Conservation (phyloP, 2,888 invertebrate species). For the Danaus chrysippus region DNA sequence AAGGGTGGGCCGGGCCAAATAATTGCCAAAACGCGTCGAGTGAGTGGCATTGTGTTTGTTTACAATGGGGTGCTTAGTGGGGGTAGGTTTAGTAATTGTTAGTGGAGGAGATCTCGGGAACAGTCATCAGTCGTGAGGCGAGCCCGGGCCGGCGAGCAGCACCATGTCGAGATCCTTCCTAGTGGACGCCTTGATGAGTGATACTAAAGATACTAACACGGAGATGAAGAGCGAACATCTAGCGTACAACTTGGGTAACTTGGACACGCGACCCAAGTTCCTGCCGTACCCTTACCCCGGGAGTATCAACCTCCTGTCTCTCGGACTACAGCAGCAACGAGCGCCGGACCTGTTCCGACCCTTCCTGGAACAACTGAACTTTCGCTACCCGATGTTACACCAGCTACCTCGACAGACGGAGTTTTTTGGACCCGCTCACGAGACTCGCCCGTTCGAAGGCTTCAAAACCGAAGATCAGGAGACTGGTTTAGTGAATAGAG, state of each 20-base stretch:
- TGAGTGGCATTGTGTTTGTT: slow-evolving; percentile 73
- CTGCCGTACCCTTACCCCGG: slow-evolving; percentile 81
- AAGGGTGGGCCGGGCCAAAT: slow-evolving; percentile 77
- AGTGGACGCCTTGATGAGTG: slow-evolving; percentile 88
- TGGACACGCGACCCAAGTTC: slow-evolving; percentile 68
- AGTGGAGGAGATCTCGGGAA: slow-evolving; percentile 58
- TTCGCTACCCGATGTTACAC: slow-evolving; percentile 64
- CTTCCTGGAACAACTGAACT: slow-evolving; percentile 67
- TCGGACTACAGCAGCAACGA: slow-evolving; percentile 80
- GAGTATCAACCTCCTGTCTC: slow-evolving; percentile 81
- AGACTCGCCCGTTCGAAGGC: slow-evolving; percentile 49
- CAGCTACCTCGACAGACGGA: slow-evolving; percentile 64
- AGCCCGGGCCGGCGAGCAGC: slow-evolving; percentile 41
- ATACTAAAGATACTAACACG: slow-evolving; percentile 71
- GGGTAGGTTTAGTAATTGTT: slow-evolving; percentile 79
- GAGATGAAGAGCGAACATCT: slow-evolving; percentile 62
- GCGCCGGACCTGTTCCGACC: slow-evolving; percentile 72
- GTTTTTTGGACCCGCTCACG: slow-evolving; percentile 50
- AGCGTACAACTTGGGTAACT: slow-evolving; percentile 58
- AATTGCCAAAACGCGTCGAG: slow-evolving; percentile 79
- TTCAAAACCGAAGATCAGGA: slow-evolving; percentile 64
- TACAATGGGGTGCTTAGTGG: slow-evolving; percentile 77
- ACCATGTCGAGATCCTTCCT: slow-evolving; percentile 87
- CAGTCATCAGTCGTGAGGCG: slow-evolving; percentile 55
- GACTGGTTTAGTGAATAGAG: slow-evolving; percentile 54